A percentile compares a stretch with the other conserved stretches of the same genome.
These are phyloP conservation scores for Montipora efflorescens DNA, from an alignment of 64 coral and sea anemone species.

Conservation along the genomic window DNA sequence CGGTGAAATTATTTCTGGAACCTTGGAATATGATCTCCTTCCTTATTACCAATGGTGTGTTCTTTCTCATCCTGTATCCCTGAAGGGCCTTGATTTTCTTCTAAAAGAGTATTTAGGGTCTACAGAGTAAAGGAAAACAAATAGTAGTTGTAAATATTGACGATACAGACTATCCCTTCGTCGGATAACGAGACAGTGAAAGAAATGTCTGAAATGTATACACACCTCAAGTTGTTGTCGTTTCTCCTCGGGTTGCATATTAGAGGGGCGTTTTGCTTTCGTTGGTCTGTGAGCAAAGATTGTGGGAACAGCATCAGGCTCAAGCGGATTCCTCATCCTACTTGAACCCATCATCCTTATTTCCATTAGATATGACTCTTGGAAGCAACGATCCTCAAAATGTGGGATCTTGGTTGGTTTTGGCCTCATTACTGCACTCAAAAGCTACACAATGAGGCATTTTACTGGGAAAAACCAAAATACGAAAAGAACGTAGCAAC, in stretches of 20 bases:
- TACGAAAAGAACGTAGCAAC: too few species aligned
- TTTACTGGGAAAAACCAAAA: too few species aligned
- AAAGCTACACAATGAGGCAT: background rate
- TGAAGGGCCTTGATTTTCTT: too few species aligned
- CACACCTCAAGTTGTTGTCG: constrained; percentile 34
- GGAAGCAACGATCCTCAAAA: constrained; percentile 22
- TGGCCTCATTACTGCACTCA: constrained; percentile 13
- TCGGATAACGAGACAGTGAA: background rate
- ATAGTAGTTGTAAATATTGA: background rate
- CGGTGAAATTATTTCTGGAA: background rate
- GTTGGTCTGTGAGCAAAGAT: constrained; percentile 50
- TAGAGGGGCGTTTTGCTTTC: background rate
- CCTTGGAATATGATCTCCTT: background rate
- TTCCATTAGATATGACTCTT: background rate
- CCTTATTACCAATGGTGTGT: background rate
- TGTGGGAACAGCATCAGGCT: constrained; percentile 24
- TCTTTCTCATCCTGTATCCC: background rate
- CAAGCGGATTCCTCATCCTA: background rate
- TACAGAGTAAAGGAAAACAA: too few species aligned
- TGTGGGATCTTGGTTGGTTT: constrained; percentile 1
- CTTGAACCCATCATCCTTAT: constrained; percentile 12
- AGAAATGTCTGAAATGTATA: background rate
- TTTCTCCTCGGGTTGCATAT: constrained; percentile 23
- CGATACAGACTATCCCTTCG: background rate
- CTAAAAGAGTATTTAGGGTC: too few species aligned